These are phyloP conservation scores for Martes martes DNA, from an alignment of 2,113 vertebrate genomes.

Conservation along the genomic window DNA sequence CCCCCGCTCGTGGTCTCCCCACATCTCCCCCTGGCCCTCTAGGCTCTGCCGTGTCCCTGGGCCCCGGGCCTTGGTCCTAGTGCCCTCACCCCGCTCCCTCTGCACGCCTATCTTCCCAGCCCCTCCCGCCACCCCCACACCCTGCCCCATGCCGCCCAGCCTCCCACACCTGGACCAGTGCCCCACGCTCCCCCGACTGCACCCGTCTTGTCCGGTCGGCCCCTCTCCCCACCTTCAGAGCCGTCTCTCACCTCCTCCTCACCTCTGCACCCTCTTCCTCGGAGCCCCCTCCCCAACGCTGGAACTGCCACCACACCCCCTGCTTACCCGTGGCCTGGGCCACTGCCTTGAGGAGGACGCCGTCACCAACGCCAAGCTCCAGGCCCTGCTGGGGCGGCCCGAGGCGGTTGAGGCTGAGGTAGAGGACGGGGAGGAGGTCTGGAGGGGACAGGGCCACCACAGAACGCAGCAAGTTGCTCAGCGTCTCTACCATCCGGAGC, in stretches of 20 bases:
- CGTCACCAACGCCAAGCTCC: constrained; percentile 90
- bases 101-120: too few relatives aligned
- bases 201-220: too few relatives aligned
- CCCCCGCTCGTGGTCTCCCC: background rate
- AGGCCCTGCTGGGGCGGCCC: constrained; percentile 90
- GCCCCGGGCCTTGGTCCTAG: too few relatives aligned
- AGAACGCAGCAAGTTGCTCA: constrained; percentile 91
- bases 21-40: rapidly evolving
- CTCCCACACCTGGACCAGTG: background rate
- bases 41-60: background rate
- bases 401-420: constrained; percentile 91
- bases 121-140: rapidly evolving
- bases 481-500: constrained; percentile 91
- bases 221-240: too few relatives aligned
- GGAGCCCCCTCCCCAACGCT: rapidly evolving
- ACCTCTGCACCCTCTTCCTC: background rate
- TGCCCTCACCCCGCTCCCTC: background rate
- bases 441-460: constrained; percentile 84
- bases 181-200: rapidly evolving
- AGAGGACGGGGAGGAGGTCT: constrained; percentile 90
- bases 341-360: constrained; percentile 91
- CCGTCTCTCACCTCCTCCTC: background rate
- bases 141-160: background rate
- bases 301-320: background rate
- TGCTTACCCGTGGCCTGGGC: constrained; percentile 89